phyloP scores from a whole-genome alignment of 2,888 invertebrate species.

The Calameuta idolon region DNA sequence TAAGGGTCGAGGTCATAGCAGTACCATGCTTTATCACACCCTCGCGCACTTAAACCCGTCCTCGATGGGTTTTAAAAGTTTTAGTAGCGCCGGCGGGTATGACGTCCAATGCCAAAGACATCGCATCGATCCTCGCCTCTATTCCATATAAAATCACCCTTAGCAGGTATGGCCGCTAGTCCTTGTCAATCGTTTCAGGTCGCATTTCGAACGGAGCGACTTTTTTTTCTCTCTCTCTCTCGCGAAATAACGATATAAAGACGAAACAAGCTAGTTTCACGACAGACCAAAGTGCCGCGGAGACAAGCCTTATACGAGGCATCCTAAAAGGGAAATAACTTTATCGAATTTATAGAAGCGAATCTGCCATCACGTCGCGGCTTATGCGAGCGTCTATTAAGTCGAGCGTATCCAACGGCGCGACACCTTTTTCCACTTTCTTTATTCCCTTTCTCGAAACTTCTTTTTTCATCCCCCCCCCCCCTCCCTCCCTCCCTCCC shows the following conservation, averaged over 20 bases:
- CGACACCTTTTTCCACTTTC: not conserved
- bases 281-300: not conserved
- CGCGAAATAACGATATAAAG: not conserved
- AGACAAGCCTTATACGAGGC: not conserved
- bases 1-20: not conserved
- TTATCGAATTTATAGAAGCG: not conserved
- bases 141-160: not conserved
- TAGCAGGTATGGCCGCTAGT: not conserved
- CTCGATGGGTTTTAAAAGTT: constrained; percentile 44
- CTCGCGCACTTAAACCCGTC: constrained; percentile 35
- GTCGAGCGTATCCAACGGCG: not conserved
- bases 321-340: not conserved
- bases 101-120: not conserved
- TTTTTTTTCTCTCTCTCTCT: not conserved
- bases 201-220: not conserved
- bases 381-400: not conserved
- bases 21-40: not conserved
- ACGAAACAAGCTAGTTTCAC: not conserved
- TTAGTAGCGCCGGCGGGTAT: constrained; percentile 14
- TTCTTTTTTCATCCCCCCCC: not conserved
- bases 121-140: not conserved
- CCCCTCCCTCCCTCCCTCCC: not conserved
- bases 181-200: not conserved
- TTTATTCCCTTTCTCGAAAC: not conserved
- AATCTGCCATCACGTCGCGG: not conserved